phyloP scores from a whole-genome alignment of 2,888 invertebrate genomes.

The Minunthozetes semirufus region DNA sequence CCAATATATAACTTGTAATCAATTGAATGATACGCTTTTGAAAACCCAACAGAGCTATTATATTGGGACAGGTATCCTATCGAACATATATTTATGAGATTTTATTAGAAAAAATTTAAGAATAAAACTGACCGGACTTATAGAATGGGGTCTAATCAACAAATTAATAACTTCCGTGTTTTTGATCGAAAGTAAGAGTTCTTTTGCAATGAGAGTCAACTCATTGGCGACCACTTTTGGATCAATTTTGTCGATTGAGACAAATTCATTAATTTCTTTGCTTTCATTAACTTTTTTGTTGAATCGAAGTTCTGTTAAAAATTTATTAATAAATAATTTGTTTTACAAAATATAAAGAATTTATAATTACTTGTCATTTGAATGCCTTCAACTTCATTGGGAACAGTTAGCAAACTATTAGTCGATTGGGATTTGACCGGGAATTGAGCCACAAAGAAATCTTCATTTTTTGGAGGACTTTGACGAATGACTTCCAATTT shows the following conservation, averaged over 20 bases:
- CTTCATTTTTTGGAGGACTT: neutral
- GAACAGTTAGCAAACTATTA: neutral
- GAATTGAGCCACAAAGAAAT: neutral
- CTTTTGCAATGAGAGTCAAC: constrained; percentile 25
- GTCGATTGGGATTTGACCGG: neutral
- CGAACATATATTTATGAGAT: neutral
- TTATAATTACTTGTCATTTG: no score
- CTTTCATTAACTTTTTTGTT: neutral
- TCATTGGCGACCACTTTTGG: constrained; percentile 28
- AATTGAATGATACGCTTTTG: constrained; percentile 32
- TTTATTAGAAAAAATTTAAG: neutral
- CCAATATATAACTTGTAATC: constrained; percentile 22
- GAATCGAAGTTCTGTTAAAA: neutral
- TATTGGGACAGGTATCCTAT: constrained; percentile 29
- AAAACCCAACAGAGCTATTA: constrained; percentile 23
- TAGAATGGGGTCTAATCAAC: constrained; percentile 6
- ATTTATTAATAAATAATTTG: no score
- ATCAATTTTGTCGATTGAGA: neutral
- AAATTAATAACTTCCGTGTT: constrained; percentile 31
- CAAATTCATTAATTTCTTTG: neutral
- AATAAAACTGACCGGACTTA: constrained; percentile 1
- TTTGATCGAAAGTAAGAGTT: constrained; percentile 26
- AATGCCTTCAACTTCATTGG: neutral
- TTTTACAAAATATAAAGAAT: no score
- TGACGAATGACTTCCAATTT: constrained; percentile 12